phyloP scores from a whole-genome alignment of 2,888 invertebrate genomes.

The Helobdella robusta region DNA sequence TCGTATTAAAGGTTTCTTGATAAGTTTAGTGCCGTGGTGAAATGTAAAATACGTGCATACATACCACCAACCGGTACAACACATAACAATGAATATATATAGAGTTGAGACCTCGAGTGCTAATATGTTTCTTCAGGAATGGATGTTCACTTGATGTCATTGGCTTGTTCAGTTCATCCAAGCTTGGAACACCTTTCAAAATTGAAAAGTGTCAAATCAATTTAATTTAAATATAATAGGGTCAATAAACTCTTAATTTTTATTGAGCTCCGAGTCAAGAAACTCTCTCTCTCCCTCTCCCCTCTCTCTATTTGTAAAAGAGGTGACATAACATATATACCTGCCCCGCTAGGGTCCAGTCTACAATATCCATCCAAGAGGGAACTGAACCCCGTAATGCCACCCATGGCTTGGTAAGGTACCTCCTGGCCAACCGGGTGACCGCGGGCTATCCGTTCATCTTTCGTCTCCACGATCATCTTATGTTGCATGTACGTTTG shows the following conservation, averaged over 20 bases:
- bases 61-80: no score
- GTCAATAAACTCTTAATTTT: no score
- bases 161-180: constrained; percentile 46
- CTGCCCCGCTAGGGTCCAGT: constrained; percentile 49
- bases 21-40: no score
- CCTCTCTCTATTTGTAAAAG: no score
- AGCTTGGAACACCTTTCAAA: constrained; percentile 43
- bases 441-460: constrained; percentile 46
- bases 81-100: no score
- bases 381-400: constrained; percentile 49
- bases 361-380: constrained; percentile 48
- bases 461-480: constrained; percentile 47
- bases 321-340: no score
- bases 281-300: not conserved
- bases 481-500: constrained; percentile 40
- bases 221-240: no score
- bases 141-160: constrained; percentile 47
- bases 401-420: constrained; percentile 50
- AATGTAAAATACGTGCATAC: no score
- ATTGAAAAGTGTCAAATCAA: not conserved
- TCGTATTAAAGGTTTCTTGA: no score
- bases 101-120: no score
- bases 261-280: not conserved
- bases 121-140: no score
- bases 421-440: constrained; percentile 46